Conservation (phyloP, 2,797 vertebrate species). For the Brachymystax lenok region DNA sequence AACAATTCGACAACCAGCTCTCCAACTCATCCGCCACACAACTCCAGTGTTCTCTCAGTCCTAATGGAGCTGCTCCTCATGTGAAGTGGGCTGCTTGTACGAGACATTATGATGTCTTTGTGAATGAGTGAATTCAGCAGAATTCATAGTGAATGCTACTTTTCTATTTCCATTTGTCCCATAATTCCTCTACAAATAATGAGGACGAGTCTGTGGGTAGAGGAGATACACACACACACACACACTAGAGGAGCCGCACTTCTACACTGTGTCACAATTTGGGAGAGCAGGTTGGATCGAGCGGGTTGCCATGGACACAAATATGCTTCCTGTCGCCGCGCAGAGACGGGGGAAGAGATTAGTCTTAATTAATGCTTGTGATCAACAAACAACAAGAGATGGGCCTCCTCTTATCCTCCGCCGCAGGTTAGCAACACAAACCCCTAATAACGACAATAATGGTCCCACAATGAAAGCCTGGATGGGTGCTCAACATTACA, state of each 20-base stretch:
- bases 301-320: conserved; percentile 66
- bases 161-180: conserved; percentile 49
- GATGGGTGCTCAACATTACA: conserved; percentile 18
- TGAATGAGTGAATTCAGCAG: neutral
- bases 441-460: conserved; percentile 20
- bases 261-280: conserved; percentile 36
- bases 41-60: neutral
- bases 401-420: conserved; percentile 36
- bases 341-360: conserved; percentile 50
- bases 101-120: conserved; percentile 35
- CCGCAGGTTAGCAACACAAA: conserved; percentile 37
- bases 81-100: neutral
- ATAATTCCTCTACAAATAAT: conserved; percentile 70
- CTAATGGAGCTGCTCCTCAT: neutral
- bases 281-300: conserved; percentile 19
- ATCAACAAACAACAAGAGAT: conserved; percentile 46
- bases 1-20: neutral
- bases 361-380: conserved; percentile 55
- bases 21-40: conserved; percentile 1
- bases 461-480: conserved; percentile 20
- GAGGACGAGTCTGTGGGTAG: conserved; percentile 50
- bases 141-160: conserved; percentile 42
- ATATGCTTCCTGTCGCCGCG: conserved; percentile 51
- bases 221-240: conserved; percentile 21
- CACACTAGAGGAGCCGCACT: conserved; percentile 7